phyloP scores from a whole-genome alignment of 2,888 invertebrate species.

The Oasisia sp. region DNA sequence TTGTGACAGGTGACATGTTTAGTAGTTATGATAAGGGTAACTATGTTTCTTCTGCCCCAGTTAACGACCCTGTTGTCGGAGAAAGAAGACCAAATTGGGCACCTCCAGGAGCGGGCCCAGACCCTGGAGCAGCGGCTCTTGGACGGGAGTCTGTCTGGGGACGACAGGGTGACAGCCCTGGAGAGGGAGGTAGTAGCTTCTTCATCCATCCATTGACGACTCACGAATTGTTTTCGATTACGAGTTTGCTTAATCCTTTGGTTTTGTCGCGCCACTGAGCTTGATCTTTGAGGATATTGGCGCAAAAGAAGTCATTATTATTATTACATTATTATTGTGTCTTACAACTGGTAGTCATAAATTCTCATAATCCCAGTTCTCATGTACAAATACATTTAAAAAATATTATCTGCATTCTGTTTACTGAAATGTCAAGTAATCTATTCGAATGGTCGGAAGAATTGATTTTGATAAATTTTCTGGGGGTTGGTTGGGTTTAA shows the following conservation, averaged over 20 bases:
- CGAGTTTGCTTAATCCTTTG: too few relatives aligned
- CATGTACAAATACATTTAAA: too few relatives aligned
- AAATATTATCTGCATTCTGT: too few relatives aligned
- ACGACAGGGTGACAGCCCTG: constrained; percentile 54
- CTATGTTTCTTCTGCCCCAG: background rate
- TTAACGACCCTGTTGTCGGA: constrained; percentile 39
- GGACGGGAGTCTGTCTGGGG: constrained; percentile 54
- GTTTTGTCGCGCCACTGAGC: too few relatives aligned
- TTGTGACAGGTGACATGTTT: background rate
- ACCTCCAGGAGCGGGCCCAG: constrained; percentile 75
- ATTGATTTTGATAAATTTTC: too few relatives aligned
- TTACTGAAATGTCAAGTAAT: too few relatives aligned
- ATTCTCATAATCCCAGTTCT: background rate
- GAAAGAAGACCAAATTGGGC: constrained; percentile 72
- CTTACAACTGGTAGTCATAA: background rate
- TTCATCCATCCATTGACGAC: too few relatives aligned
- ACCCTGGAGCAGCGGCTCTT: constrained; percentile 69
- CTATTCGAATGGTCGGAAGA: too few relatives aligned
- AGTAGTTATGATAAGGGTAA: background rate
- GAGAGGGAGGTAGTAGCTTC: constrained; percentile 48
- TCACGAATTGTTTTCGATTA: too few relatives aligned
- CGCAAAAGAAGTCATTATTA: too few relatives aligned
- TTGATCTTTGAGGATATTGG: too few relatives aligned
- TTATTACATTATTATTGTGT: background rate
- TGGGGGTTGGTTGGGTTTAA: too few relatives aligned